Evolutionary conservation across 1,140 invertebrate genomes (phyloP), one percentile per base, ranked within the genome.

Genomic region (Rhagoletis pomonella): DNA sequence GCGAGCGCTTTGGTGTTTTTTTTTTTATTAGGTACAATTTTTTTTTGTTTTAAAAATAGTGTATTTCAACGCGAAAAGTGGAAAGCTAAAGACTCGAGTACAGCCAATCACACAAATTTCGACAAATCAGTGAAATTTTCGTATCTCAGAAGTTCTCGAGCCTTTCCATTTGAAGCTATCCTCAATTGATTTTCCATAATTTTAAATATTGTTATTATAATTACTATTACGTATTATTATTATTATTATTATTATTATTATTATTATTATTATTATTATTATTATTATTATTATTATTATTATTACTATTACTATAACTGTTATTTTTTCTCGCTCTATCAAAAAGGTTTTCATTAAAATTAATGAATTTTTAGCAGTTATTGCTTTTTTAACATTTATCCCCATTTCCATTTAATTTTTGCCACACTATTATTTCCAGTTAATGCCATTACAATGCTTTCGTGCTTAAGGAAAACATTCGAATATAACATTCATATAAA

Each of bases 221-320:
- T 12, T n/a, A 14, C 3, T 62, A n/a, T 62, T 62, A n/a, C 17
- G 1, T 9, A 17, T 62, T 62, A 62, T 4, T 17, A n/a, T 4
- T 5, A 62, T 62, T 62, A 62, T 62, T 62, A 62, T 62, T 62
- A 9, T 62, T 62, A 62, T 62, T 62, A 4, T 62, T 4, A 4
- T 87, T 67, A 67, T 19, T 67, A 19, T n/a, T 67, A 39, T 67
- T 67, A n/a, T 39, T n/a, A n/a, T n/a, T n/a, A n/a, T n/a, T n/a
- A n/a, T n/a, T n/a, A n/a, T n/a, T n/a, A n/a, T n/a, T 67, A 19
- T 67, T 67, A 67, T 67, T 55, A 55, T 10, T 55, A 55, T 7
- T 55, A 55, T 39, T 73, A 73, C 39, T 42, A 73, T 62, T 62
- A 62, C n/a, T 62, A 62, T 62, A 17, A 62, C 2, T 12, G 29